phyloP scores from a whole-genome alignment of 1,140 invertebrate genomes.

The Micrasema minimum region DNA sequence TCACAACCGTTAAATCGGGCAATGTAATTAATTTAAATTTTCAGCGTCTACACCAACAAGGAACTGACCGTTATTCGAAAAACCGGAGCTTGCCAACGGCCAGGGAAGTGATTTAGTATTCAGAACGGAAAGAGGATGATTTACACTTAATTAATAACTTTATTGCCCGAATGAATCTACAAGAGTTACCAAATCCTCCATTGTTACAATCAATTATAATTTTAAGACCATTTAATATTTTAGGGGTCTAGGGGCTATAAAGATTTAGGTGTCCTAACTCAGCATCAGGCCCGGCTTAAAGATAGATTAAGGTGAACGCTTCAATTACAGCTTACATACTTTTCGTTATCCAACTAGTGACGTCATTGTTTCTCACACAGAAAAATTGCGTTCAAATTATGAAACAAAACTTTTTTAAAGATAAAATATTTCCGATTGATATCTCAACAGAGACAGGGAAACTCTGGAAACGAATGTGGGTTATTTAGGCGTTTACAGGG shows the following conservation, averaged over 20 bases:
- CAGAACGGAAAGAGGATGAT: neutral
- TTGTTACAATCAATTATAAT: slow-evolving; percentile 23
- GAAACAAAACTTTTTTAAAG: too few species aligned
- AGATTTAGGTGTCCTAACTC: slow-evolving; percentile 12
- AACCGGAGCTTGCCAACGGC: neutral
- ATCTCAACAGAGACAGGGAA: too few species aligned
- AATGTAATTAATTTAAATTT: too few species aligned
- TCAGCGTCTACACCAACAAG: too few species aligned
- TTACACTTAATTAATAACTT: slow-evolving; percentile 18
- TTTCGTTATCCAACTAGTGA: neutral
- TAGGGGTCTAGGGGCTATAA: neutral
- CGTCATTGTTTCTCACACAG: too few species aligned
- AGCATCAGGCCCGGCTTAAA: neutral
- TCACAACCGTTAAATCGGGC: neutral
- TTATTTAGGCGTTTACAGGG: too few species aligned
- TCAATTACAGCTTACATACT: slow-evolving; percentile 7
- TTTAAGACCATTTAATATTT: slow-evolving; percentile 33
- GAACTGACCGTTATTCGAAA: too few species aligned
- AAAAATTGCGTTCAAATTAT: too few species aligned
- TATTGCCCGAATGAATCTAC: neutral
- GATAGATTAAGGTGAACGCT: slow-evolving; percentile 1
- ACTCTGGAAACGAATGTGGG: too few species aligned
- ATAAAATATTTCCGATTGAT: too few species aligned
- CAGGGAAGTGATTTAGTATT: neutral
- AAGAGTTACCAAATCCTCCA: neutral